Conservation (phyloP, 1,140 invertebrate genomes). For the Megalopta genalis region DNA sequence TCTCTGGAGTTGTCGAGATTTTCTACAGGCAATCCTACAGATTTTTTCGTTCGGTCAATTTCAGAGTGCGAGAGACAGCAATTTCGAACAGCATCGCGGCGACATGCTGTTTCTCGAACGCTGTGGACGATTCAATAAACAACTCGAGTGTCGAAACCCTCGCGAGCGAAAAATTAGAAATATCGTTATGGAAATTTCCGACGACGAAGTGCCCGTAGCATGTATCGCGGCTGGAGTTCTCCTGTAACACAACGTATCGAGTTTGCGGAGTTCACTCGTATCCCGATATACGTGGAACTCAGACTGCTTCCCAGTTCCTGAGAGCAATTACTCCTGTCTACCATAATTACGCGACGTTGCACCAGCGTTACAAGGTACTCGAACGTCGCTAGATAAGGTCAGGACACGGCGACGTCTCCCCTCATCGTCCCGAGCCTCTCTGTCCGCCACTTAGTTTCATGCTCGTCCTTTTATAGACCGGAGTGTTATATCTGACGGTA, state of each 20-base stretch:
- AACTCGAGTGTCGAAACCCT: not conserved
- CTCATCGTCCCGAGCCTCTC: not conserved
- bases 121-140: not conserved
- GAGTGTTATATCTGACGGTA: not conserved
- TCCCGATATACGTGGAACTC: conserved; percentile 50
- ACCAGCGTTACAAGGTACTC: conserved; percentile 39
- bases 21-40: no score
- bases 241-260: conserved; percentile 20
- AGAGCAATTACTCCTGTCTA: conserved; percentile 61
- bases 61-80: no score
- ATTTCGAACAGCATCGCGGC: no score
- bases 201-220: not conserved
- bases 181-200: conserved; percentile 39
- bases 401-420: conserved; percentile 6
- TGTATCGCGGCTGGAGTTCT: conserved; percentile 24
- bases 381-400: conserved; percentile 55
- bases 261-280: conserved; percentile 49
- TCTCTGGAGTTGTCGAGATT: no score
- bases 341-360: conserved; percentile 57
- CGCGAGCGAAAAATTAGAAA: conserved; percentile 9
- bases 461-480: conserved; percentile 17
- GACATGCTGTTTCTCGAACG: not conserved
- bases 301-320: conserved; percentile 60
- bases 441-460: not conserved
- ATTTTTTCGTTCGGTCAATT: no score